Evolutionary conservation across 2,888 invertebrate genomes (phyloP).

Genomic region (Chorisops tibialis): DNA sequence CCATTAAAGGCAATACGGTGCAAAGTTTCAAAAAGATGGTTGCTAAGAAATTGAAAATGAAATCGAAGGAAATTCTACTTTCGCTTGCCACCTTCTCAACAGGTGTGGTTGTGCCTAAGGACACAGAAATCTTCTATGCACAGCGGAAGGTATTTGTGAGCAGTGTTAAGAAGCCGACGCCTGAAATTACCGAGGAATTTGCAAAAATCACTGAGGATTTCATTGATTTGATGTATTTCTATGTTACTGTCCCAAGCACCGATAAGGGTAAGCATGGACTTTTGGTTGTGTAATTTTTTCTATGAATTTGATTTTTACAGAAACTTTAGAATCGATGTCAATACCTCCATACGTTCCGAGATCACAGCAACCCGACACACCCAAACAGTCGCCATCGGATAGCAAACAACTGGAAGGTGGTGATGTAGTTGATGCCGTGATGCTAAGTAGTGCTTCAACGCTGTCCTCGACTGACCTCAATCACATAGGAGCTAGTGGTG

Average conservation of each 20-base stretch:
- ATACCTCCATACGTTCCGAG: conserved; percentile 53
- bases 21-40: conserved; percentile 59
- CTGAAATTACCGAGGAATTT: conserved; percentile 52
- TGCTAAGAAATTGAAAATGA: conserved; percentile 52
- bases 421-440: conserved; percentile 49
- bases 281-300: too few species aligned
- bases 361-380: conserved; percentile 20
- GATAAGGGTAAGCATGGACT: conserved; percentile 58
- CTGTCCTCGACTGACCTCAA: neutral
- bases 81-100: conserved; percentile 51
- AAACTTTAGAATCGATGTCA: conserved; percentile 52
- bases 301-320: conserved; percentile 44
- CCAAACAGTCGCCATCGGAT: conserved; percentile 35
- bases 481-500: conserved; percentile 12
- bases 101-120: conserved; percentile 46
- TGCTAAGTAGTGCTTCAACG: conserved; percentile 40
- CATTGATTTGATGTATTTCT: conserved; percentile 61
- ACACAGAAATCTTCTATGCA: conserved; percentile 35
- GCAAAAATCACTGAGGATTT: conserved; percentile 48
- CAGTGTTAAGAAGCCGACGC: conserved; percentile 36
- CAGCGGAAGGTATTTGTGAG: conserved; percentile 56
- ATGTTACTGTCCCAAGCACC: conserved; percentile 61
- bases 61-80: conserved; percentile 51
- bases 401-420: conserved; percentile 32
- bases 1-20: conserved; percentile 57